A percentile compares a stretch with the other conserved stretches of the same genome.
These are phyloP conservation scores for Heteromyza rotundicornis DNA, from an alignment of 2,888 invertebrate genomes.

Conservation along the genomic window DNA sequence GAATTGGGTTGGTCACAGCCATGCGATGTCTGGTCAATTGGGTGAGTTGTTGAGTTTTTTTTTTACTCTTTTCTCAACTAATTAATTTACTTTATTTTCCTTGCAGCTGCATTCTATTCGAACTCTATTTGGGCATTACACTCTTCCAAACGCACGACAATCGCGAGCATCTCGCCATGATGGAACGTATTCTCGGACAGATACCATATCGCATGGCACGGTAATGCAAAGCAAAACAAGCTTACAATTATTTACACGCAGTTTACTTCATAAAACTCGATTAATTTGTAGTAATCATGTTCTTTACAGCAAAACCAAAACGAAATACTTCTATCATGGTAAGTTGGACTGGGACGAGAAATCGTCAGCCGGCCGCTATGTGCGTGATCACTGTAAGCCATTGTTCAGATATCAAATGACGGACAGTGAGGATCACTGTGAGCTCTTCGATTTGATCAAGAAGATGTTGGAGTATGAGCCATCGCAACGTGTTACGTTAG, in stretches of 20 bases:
- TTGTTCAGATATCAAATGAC: slow-evolving; percentile 89
- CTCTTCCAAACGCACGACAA: slow-evolving; percentile 99
- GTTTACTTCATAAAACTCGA: slow-evolving; percentile 55
- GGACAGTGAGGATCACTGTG: slow-evolving; percentile 89
- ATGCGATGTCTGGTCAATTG: slow-evolving; percentile 99
- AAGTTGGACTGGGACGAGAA: slow-evolving; percentile 98
- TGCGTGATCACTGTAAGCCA: slow-evolving; percentile 97
- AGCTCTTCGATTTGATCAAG: slow-evolving; percentile 92
- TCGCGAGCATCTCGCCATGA: slow-evolving; percentile 99
- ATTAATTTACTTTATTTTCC: background rate
- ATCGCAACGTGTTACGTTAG: slow-evolving; percentile 82
- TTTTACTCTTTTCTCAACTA: too few species aligned
- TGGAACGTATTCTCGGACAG: slow-evolving; percentile 97
- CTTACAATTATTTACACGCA: slow-evolving; percentile 48
- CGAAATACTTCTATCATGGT: slow-evolving; percentile 97
- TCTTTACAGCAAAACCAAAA: slow-evolving; percentile 83
- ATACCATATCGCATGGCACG: slow-evolving; percentile 82
- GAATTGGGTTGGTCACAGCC: slow-evolving; percentile 99
- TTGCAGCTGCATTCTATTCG: slow-evolving; percentile 90
- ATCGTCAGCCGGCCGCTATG: slow-evolving; percentile 95
- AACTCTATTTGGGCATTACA: slow-evolving; percentile 96
- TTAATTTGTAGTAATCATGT: slow-evolving; percentile 61
- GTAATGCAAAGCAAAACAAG: slow-evolving; percentile 66
- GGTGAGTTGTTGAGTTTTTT: slow-evolving; percentile 64
- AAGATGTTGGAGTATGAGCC: slow-evolving; percentile 99